Base-by-base conservation (phyloP, 2,888 invertebrate genomes). In the Habrosyne pyritoides region DNA sequence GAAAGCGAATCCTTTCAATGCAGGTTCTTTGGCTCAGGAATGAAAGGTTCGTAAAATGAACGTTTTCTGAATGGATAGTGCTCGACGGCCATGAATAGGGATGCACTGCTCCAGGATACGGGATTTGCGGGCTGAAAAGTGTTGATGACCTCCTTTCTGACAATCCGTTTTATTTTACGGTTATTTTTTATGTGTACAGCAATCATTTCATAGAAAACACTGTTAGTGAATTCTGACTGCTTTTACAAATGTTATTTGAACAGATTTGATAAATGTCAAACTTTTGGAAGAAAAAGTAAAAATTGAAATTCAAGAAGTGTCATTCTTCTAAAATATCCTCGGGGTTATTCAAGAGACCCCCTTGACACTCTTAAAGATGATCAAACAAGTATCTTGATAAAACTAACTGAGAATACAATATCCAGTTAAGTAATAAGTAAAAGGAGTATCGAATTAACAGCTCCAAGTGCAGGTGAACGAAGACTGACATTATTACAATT, bases 51-150 rank as follows among this genome's bases (percentile, higher is more conserved):
- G 63, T 68, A 63, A 68, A 73, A 77, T 77, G 76, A 77, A 67
- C 66, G 66, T 55, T 49, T 49, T 68, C 71, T 83, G 84, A 84
- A 86, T 82, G 67, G 74, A 77, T 81, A 79, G 83, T 82, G 73
- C 69, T 61, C 42, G 42, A 18, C 42, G 14, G 61, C 63, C 63
- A 57, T 79, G 79, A 82, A 79, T 74, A 75, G 71, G 64, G 42
- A 18, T 42, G 42, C 42, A 42, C 42, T 42, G 42, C 42, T 42
- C 42, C 6, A 18, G 42, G 42, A 26, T 47, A n/a, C n/a, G 24
- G 47, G 47, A 47, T 24, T 47, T 47, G 47, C 47, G 47, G 47
- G 21, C 10, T 21, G 24, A 47, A 22, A 42, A 42, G 63, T 52
- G 60, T 57, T 33, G 51, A 51, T 67, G 70, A 67, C 74, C 74